Percentiles rank a stretch among this genome's conserved stretches.
phyloP scores from a whole-genome alignment of 2,113 vertebrate genomes.

The Rhineura floridana region DNA sequence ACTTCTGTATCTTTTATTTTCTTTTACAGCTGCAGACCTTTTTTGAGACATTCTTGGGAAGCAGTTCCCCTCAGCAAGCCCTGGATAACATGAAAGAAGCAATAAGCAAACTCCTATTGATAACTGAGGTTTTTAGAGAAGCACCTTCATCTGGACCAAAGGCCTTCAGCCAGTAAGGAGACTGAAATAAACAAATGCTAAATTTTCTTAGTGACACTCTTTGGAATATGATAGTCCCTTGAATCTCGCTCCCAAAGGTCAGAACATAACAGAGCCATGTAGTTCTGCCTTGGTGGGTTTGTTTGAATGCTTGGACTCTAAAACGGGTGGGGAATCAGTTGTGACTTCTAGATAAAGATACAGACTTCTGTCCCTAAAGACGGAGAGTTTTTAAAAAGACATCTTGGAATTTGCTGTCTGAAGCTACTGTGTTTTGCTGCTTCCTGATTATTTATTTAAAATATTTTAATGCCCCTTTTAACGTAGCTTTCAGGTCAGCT shows the following conservation, averaged over 20 bases:
- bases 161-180: conserved; percentile 72
- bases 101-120: conserved; percentile 83
- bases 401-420: too few relatives aligned
- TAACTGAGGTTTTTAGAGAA: conserved; percentile 75
- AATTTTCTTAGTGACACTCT: not conserved
- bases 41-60: conserved; percentile 83
- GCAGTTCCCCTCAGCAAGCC: conserved; percentile 76
- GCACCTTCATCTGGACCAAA: conserved; percentile 66
- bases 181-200: not conserved
- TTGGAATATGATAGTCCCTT: not conserved
- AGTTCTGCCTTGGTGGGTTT: not conserved
- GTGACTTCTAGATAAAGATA: not conserved
- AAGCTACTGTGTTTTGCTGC: too few relatives aligned
- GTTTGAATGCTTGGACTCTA: not conserved
- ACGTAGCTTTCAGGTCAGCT: too few relatives aligned
- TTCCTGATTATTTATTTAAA: too few relatives aligned
- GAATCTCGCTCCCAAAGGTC: not conserved
- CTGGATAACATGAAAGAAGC: conserved; percentile 82
- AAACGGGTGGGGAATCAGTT: not conserved
- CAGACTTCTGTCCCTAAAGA: too few relatives aligned
- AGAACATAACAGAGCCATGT: not conserved
- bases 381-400: too few relatives aligned
- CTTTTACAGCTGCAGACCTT: conserved; percentile 83
- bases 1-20: conserved; percentile 5
- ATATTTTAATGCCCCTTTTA: too few relatives aligned